Conservation (phyloP, 1,140 invertebrate genomes). For the Penaeus vannamei region DNA sequence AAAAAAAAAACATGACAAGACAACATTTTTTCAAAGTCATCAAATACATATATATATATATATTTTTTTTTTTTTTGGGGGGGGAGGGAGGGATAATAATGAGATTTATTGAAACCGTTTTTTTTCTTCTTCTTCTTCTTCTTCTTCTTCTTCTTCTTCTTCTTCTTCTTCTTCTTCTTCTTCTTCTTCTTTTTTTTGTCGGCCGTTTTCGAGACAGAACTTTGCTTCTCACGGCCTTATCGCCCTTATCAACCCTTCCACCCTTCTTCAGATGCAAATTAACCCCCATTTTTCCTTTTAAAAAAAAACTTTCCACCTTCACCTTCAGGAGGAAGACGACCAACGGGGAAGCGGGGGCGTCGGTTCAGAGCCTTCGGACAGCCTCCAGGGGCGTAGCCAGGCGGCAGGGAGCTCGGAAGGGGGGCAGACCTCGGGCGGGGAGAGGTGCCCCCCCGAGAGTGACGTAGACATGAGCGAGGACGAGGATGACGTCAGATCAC, state of each 20-base stretch:
- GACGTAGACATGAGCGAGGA: conserved; percentile 68
- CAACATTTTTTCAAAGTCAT: too few relatives aligned
- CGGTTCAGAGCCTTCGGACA: conserved; percentile 36
- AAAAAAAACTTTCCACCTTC: background rate
- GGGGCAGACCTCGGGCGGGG: conserved; percentile 44
- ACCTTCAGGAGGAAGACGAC: conserved; percentile 57
- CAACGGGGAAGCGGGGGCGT: conserved; percentile 39
- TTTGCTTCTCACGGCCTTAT: too few relatives aligned
- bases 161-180: background rate
- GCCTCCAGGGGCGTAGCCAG: conserved; percentile 42
- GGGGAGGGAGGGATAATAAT: too few relatives aligned
- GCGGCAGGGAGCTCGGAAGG: conserved; percentile 48
- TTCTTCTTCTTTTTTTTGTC: background rate
- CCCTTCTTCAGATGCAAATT: background rate
- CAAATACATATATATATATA: too few relatives aligned
- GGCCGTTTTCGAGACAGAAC: background rate
- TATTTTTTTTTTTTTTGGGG: too few relatives aligned
- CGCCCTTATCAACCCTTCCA: too few relatives aligned
- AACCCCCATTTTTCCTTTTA: background rate
- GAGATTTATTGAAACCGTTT: too few relatives aligned
- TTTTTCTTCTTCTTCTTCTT: background rate
- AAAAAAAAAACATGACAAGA: too few relatives aligned
- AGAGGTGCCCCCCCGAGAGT: conserved; percentile 55
- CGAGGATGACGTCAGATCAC: conserved; percentile 66
- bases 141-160: background rate